These are phyloP conservation scores for Dromiciops gliroides DNA, from an alignment of 2,113 vertebrate species.

Conservation along the genomic window DNA sequence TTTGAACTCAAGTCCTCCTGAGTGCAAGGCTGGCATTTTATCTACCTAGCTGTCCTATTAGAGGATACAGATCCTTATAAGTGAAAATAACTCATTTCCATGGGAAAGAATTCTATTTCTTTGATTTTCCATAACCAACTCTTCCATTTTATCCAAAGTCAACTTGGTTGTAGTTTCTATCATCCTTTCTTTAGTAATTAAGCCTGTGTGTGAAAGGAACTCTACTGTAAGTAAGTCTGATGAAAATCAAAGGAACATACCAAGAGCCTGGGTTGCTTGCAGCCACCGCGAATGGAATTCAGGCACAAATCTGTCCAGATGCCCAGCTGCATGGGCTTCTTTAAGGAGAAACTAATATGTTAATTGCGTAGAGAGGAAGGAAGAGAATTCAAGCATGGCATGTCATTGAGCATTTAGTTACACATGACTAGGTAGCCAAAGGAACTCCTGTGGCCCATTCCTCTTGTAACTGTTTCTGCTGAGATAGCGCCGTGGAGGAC, in stretches of 20 bases:
- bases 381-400: neutral
- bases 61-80: neutral
- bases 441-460: neutral
- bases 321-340: neutral
- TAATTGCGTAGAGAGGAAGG: neutral
- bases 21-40: no score
- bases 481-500: neutral
- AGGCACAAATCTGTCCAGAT: neutral
- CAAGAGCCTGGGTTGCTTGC: accelerated
- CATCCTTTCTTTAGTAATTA: neutral
- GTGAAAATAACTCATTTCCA: neutral
- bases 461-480: neutral
- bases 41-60: neutral
- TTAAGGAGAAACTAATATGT: neutral
- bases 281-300: neutral
- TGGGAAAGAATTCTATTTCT: neutral
- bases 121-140: neutral
- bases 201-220: accelerated
- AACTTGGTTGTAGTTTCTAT: neutral
- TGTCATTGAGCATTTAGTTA: neutral
- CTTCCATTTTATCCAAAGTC: neutral
- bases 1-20: no score
- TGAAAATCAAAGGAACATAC: neutral
- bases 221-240: no score
- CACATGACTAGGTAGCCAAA: neutral